A percentile compares a stretch with the other conserved stretches of the same genome.
These are phyloP conservation scores for Drosophila macrospina DNA, from an alignment of 2,888 invertebrate species.

Conservation along the genomic window DNA sequence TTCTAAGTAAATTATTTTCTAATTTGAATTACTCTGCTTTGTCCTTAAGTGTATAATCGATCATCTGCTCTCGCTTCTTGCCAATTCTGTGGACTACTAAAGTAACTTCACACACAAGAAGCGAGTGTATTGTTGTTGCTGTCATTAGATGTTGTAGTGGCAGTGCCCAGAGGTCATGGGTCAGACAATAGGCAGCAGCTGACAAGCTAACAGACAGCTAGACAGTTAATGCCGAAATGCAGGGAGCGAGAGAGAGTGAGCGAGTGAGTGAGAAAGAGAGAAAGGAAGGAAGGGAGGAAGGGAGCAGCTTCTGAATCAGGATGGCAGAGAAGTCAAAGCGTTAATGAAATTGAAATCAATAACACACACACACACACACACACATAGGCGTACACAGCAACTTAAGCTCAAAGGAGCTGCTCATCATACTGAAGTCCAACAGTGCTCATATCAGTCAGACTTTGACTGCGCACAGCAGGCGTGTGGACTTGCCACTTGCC, in stretches of 20 bases:
- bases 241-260: neutral
- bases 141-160: conserved; percentile 35
- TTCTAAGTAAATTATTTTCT: too few relatives aligned
- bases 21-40: too few relatives aligned
- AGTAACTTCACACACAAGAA: neutral
- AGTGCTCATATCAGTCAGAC: conserved; percentile 25
- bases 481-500: neutral
- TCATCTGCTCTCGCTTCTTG: too few relatives aligned
- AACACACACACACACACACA: conserved; percentile 14
- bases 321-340: conserved; percentile 53
- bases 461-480: conserved; percentile 16
- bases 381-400: neutral
- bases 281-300: neutral
- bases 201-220: conserved; percentile 43
- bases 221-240: conserved; percentile 33
- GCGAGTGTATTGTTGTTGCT: conserved; percentile 8
- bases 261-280: too few relatives aligned
- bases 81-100: neutral
- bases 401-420: conserved; percentile 26
- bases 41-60: too few relatives aligned
- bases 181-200: conserved; percentile 48
- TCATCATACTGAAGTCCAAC: conserved; percentile 5
- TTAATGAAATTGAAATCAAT: conserved; percentile 81
- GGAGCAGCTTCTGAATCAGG: neutral
- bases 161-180: conserved; percentile 37